These are phyloP conservation scores for Isoperla grammatica DNA, from an alignment of 2,888 invertebrate species.

Conservation along the genomic window DNA sequence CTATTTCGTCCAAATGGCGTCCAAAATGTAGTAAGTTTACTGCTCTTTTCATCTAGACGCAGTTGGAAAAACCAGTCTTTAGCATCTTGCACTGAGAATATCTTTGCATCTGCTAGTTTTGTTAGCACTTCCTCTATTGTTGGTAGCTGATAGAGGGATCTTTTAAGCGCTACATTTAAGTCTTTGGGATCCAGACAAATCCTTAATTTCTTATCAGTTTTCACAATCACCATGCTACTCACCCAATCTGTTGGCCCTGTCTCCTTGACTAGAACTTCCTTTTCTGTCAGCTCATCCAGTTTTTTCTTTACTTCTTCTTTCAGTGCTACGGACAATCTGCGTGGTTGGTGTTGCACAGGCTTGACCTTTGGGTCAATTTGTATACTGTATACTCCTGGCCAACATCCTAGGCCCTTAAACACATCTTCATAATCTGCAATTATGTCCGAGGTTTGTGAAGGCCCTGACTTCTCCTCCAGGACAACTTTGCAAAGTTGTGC, in stretches of 20 bases:
- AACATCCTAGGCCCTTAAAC: too few relatives aligned
- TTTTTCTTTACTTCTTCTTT: too few relatives aligned
- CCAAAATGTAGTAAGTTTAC: conserved; percentile 31
- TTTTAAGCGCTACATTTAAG: conserved; percentile 26
- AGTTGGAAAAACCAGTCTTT: conserved; percentile 29
- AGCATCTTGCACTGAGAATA: conserved; percentile 25
- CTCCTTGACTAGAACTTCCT: not conserved
- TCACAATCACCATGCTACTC: conserved; percentile 6
- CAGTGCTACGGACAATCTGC: too few relatives aligned
- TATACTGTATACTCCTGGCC: too few relatives aligned
- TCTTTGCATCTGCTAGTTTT: conserved; percentile 26
- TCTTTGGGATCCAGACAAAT: conserved; percentile 28
- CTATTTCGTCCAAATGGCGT: conserved; percentile 32
- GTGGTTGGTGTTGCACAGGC: too few relatives aligned
- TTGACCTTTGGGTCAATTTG: too few relatives aligned
- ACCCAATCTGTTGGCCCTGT: not conserved
- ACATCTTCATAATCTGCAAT: too few relatives aligned
- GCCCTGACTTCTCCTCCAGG: too few relatives aligned
- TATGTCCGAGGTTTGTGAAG: too few relatives aligned
- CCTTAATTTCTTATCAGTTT: conserved; percentile 23
- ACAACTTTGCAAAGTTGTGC: too few relatives aligned
- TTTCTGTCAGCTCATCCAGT: too few relatives aligned
- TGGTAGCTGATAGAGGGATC: conserved; percentile 22
- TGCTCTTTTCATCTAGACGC: conserved; percentile 29
- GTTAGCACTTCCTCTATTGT: conserved; percentile 27